Evolutionary conservation across 2,797 vertebrate species (phyloP).

Genomic region (Micromesistius poutassou): DNA sequence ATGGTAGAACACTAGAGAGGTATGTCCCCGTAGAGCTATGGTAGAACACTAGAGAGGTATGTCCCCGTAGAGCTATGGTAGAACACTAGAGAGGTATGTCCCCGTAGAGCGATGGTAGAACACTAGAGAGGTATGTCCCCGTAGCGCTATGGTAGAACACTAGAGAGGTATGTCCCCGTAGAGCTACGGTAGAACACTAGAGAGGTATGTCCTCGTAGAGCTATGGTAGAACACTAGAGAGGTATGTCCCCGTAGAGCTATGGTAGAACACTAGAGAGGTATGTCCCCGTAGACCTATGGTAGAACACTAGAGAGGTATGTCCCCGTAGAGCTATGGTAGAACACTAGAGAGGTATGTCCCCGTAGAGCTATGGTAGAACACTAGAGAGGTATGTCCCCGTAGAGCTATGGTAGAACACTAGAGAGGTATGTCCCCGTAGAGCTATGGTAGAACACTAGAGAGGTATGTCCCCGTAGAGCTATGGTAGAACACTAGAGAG

Average conservation of each 20-base stretch:
- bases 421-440: neutral
- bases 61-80: neutral
- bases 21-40: neutral
- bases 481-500: neutral
- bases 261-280: neutral
- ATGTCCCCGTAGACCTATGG: neutral
- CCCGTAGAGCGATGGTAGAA: neutral
- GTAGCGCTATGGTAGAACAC: neutral
- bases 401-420: neutral
- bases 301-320: neutral
- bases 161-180: neutral
- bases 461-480: neutral
- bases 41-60: neutral
- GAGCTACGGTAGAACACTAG: neutral
- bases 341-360: neutral
- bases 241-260: neutral
- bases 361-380: neutral
- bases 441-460: neutral
- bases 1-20: neutral
- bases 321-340: neutral
- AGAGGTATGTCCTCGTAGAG: neutral
- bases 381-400: neutral
- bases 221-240: neutral
- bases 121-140: neutral
- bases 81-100: neutral